Percentiles rank a stretch among this genome's conserved stretches.
Conservation (phyloP, 2,797 vertebrate species). For the Karalla daura region DNA sequence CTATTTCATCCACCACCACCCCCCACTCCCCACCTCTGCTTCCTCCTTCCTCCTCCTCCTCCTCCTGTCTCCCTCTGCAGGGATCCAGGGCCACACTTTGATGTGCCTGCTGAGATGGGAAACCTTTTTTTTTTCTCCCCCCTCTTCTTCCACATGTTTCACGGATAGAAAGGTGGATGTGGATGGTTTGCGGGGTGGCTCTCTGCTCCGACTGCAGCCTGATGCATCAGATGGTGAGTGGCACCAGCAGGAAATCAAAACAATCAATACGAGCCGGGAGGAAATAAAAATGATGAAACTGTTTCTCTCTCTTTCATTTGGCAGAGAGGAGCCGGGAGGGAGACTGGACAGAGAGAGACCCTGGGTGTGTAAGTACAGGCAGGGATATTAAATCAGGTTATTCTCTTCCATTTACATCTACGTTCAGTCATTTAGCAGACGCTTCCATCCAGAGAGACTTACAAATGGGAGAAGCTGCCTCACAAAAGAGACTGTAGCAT, state of each 20-base stretch:
- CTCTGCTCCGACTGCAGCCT: slow-evolving; percentile 52
- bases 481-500: too few species aligned
- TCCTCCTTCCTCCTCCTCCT: too few species aligned
- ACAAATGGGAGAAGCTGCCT: too few species aligned
- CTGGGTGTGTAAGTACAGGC: slow-evolving; percentile 53
- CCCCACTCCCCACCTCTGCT: too few species aligned
- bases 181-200: slow-evolving; percentile 9
- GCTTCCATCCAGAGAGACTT: too few species aligned
- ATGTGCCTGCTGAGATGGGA: slow-evolving; percentile 72
- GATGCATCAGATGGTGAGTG: slow-evolving; percentile 35
- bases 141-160: slow-evolving; percentile 47
- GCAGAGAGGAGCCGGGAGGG: slow-evolving; percentile 6
- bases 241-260: slow-evolving; percentile 46
- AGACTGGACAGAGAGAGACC: slow-evolving; percentile 21
- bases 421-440: background rate
- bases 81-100: slow-evolving; percentile 65
- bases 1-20: slow-evolving; percentile 40
- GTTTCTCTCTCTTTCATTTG: slow-evolving; percentile 23
- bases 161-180: background rate
- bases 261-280: slow-evolving; percentile 18
- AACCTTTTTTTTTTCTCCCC: too few species aligned
- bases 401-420: background rate
- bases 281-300: slow-evolving; percentile 19
- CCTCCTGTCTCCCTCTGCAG: slow-evolving; percentile 68
- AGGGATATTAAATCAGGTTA: slow-evolving; percentile 21